These are phyloP conservation scores for Actenoides lindsayi DNA, from an alignment of 2,113 vertebrate species.

Conservation along the genomic window DNA sequence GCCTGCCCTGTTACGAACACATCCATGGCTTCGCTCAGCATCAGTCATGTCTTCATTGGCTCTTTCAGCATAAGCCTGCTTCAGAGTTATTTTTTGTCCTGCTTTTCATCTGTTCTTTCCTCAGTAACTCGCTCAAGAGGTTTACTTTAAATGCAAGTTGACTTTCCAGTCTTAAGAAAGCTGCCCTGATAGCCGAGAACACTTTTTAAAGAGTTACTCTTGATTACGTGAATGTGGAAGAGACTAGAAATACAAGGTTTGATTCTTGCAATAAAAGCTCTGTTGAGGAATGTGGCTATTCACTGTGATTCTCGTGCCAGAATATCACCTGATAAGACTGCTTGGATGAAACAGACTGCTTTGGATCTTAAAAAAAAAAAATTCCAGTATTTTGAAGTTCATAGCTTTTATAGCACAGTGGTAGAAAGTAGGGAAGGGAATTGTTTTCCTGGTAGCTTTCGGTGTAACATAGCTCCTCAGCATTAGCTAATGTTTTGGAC, in stretches of 20 bases:
- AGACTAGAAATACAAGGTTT: background rate
- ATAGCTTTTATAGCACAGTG: background rate
- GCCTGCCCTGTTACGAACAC: accelerated
- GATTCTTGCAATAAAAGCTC: background rate
- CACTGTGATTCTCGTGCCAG: background rate
- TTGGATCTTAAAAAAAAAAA: background rate
- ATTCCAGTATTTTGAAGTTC: background rate
- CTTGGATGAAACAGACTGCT: background rate
- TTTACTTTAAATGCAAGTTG: background rate
- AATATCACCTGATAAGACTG: background rate
- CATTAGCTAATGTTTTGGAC: background rate
- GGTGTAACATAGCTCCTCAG: background rate
- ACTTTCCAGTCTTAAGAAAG: background rate
- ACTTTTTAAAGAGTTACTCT: background rate
- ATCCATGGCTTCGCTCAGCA: background rate
- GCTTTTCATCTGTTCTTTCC: background rate
- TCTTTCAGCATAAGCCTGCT: background rate
- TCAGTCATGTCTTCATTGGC: background rate
- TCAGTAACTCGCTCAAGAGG: background rate
- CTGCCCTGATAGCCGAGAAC: background rate
- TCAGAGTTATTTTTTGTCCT: background rate
- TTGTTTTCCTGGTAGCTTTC: background rate
- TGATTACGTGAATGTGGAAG: background rate
- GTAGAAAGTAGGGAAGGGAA: background rate
- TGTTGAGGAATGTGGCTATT: background rate